Evolutionary conservation across 2,888 invertebrate genomes (phyloP).

Genomic region (Acanthococcus lagerstroemiae): DNA sequence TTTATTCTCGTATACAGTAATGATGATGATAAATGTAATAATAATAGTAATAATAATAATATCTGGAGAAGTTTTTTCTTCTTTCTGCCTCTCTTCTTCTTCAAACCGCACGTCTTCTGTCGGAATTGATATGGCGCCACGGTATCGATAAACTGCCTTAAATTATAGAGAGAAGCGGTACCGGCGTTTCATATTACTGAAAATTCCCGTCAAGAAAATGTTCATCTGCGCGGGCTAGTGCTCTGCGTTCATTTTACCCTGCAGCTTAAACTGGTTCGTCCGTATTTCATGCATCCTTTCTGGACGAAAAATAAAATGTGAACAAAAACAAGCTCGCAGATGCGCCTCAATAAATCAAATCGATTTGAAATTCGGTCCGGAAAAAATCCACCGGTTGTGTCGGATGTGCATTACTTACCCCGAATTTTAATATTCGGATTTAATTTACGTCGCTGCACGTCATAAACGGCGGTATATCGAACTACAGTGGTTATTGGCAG

Average conservation of each 20-base stretch:
- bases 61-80: constrained; percentile 27
- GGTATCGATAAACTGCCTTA: constrained; percentile 30
- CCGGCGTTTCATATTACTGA: constrained; percentile 29
- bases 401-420: too few relatives aligned
- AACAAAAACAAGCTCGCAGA: too few relatives aligned
- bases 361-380: too few relatives aligned
- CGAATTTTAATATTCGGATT: too few relatives aligned
- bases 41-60: constrained; percentile 29
- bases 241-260: constrained; percentile 19
- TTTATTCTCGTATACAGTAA: constrained; percentile 19
- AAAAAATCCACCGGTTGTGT: too few relatives aligned
- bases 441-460: too few relatives aligned
- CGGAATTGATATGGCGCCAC: constrained; percentile 30
- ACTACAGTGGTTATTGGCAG: too few relatives aligned
- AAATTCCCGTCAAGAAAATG: constrained; percentile 30
- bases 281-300: too few relatives aligned
- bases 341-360: too few relatives aligned
- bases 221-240: constrained; percentile 17
- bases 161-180: constrained; percentile 28
- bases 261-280: constrained; percentile 23
- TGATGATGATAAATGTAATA: constrained; percentile 25
- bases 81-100: not conserved
- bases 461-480: too few relatives aligned
- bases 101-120: constrained; percentile 26
- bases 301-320: too few relatives aligned